These are phyloP conservation scores for human DNA, from an alignment of 2,113 vertebrate genomes.

Conservation along the genomic window GRCh38 chrX:18288501-18289000, in stretches of 20 bases:
- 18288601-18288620: constrained; percentile 48
- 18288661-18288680: constrained; percentile 66
- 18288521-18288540: constrained; percentile 54
- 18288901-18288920: constrained; percentile 63
- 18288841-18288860: constrained; percentile 76
- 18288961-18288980: constrained; percentile 83
- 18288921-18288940: constrained; percentile 78
- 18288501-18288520: constrained; percentile 43
- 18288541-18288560: constrained; percentile 61
- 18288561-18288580: constrained; percentile 33
- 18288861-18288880: constrained; percentile 85
- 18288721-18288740: constrained; percentile 68
- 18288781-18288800: constrained; percentile 79
- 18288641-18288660: constrained; percentile 64
- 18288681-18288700: constrained; percentile 77
- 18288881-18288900: constrained; percentile 87
- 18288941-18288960: constrained; percentile 88
- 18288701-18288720: constrained; percentile 76
- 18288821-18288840: constrained; percentile 85
- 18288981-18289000: constrained; percentile 91
- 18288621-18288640: constrained; percentile 78
- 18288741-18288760: constrained; percentile 70
- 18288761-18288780: constrained; percentile 73
- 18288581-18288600: constrained; percentile 50
- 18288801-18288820: constrained; percentile 70